Base-by-base conservation (phyloP, 2,888 invertebrate species). In the Amiota communis region DNA sequence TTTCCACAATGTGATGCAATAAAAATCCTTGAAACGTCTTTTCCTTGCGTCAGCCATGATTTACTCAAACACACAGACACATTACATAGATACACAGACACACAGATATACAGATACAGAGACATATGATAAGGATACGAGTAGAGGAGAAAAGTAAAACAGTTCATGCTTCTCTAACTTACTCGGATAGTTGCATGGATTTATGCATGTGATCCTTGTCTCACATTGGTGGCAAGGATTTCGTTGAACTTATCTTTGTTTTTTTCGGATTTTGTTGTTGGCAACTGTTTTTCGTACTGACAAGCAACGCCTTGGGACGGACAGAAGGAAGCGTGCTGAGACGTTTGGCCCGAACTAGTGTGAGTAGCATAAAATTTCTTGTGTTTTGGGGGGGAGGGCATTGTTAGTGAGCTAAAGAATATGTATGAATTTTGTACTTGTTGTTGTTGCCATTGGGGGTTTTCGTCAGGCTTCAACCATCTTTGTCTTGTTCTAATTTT, bases 1-100 rank as follows among this genome's bases (percentile, higher is more conserved):
- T 84, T 82, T 85, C 81, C 81, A 81, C 85, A 79, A 86, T 81
- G 83, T 86, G 82, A 83, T 81, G 86, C 85, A 79, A 86, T 86
- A 87, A 86, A 87, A 86, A 83, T 83, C 83, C 81, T 81, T 85
- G 81, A 83, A 83, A 81, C 70, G 72, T 47, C 73, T 72, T 57
- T 63, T 48, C 53, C 20, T 13, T 70, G 53, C 70, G 57, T 65
- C 65, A 23, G 71, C 65, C 71, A 72, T 72, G 71, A 72, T 81
- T 82, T 75, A 76, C 82, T 78, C 79, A 81, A 76, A 79, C 81
- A 75, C 71, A 75, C 73, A 53, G 68, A 71, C 36, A 17, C 46
- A n/a, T n/a, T n/a, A n/a, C n/a, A n/a, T n/a, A 36, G 23, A 68
- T 20, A 49, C 65, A 15, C 63, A 48, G 17, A 65, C 13, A 61